Conservation (phyloP, 2,113 vertebrate species). For the Oryzias celebensis region DNA sequence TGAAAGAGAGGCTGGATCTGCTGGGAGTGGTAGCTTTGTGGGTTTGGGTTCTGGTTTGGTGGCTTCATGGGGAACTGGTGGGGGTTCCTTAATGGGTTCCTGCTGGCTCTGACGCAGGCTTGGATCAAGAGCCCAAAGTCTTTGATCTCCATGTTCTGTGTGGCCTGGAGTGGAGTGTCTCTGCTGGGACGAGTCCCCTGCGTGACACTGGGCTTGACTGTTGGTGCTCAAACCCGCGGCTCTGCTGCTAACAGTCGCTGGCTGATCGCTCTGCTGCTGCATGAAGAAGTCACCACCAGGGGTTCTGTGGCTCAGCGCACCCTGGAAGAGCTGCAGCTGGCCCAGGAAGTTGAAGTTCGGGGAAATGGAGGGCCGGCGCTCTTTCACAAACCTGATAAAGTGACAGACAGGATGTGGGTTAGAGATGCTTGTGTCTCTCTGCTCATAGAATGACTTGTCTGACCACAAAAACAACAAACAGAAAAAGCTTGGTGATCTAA, state of each 20-base stretch:
- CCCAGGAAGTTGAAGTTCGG: slow-evolving; percentile 86
- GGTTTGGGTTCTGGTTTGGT: slow-evolving; percentile 35
- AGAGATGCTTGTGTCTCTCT: not conserved
- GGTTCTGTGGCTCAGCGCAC: slow-evolving; percentile 59
- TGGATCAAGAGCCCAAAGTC: slow-evolving; percentile 31
- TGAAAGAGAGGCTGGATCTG: slow-evolving; percentile 48
- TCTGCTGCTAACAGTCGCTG: not conserved
- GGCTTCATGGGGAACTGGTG: slow-evolving; percentile 1
- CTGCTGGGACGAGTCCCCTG: slow-evolving; percentile 13
- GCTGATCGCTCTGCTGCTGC: slow-evolving; percentile 28
- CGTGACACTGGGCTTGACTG: not conserved
- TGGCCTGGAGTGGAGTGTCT: slow-evolving; percentile 1
- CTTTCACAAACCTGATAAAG: slow-evolving; percentile 79
- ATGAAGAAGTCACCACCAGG: not conserved
- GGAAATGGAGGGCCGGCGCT: slow-evolving; percentile 81
- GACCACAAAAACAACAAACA: no score
- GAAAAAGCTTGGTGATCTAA: not conserved
- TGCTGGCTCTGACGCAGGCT: slow-evolving; percentile 15
- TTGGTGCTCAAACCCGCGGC: slow-evolving; percentile 1
- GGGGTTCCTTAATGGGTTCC: not conserved
- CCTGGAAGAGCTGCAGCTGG: slow-evolving; percentile 80
- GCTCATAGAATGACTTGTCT: not conserved
- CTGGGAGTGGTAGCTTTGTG: slow-evolving; percentile 49
- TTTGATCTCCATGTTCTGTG: slow-evolving; percentile 8
- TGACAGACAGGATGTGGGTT: slow-evolving; percentile 18